Evolutionary conservation across 2,888 invertebrate genomes (phyloP).

Genomic region (Cartodere bifasciata): DNA sequence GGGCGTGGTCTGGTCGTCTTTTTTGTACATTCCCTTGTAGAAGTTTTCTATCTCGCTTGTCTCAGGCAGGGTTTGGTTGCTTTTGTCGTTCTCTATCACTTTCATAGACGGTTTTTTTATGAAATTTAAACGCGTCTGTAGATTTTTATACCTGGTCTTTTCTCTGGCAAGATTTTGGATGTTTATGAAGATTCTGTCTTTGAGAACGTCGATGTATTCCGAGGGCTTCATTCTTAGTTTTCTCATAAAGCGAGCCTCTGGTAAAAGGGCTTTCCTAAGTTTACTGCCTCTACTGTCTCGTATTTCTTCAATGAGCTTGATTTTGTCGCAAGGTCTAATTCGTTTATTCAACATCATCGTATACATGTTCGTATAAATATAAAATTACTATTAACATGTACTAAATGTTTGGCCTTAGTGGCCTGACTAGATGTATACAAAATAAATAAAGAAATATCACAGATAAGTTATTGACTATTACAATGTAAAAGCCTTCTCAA

Average conservation of each 20-base stretch:
- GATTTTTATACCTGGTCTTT: constrained; percentile 5
- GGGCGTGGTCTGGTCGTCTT: constrained; percentile 1
- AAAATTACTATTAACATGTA: no score
- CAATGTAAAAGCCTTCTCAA: no score
- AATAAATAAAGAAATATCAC: no score
- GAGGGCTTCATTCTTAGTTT: constrained; percentile 9
- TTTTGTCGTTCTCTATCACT: no score
- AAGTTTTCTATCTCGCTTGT: constrained; percentile 7
- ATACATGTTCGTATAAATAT: no score
- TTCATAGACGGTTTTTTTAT: constrained; percentile 6
- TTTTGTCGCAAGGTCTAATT: no score
- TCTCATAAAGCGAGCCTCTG: constrained; percentile 9
- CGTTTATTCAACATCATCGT: no score
- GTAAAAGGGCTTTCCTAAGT: constrained; percentile 3
- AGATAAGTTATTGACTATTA: no score
- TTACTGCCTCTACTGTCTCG: constrained; percentile 3
- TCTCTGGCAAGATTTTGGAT: constrained; percentile 3
- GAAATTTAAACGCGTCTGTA: constrained; percentile 6
- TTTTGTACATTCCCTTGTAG: constrained; percentile 6
- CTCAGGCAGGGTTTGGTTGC: no score
- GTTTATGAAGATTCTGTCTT: constrained; percentile 6
- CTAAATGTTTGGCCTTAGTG: no score
- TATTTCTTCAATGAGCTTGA: no score
- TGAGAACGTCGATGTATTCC: constrained; percentile 8
- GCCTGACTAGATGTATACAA: no score